A percentile compares a stretch with the other conserved stretches of the same genome.
Evolutionary conservation across 2,888 invertebrate species (phyloP).

Genomic region (Emmelina monodactyla): DNA sequence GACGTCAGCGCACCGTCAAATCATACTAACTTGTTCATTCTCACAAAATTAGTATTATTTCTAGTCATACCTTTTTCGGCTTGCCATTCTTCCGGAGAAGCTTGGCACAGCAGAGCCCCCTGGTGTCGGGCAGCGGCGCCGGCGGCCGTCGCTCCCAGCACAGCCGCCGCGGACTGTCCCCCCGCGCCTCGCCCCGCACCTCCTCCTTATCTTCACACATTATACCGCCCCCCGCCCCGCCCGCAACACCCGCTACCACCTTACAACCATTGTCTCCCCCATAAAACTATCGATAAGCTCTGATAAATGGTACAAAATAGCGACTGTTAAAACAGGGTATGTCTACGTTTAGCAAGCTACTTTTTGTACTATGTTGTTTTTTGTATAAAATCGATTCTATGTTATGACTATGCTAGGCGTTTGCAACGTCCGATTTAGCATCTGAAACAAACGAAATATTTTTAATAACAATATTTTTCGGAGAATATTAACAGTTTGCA

Average conservation of each 20-base stretch:
- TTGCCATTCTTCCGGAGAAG: slow-evolving; percentile 82
- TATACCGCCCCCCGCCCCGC: too few species aligned
- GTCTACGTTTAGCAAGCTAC: slow-evolving; percentile 35
- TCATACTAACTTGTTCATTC: too few species aligned
- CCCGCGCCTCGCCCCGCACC: slow-evolving; percentile 41
- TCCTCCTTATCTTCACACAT: slow-evolving; percentile 63
- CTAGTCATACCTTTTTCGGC: slow-evolving; percentile 74
- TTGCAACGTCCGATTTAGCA: slow-evolving; percentile 58
- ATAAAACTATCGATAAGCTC: slow-evolving; percentile 46
- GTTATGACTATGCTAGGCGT: slow-evolving; percentile 32
- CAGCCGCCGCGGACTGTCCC: slow-evolving; percentile 41
- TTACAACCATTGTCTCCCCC: slow-evolving; percentile 55
- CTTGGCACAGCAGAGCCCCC: slow-evolving; percentile 84
- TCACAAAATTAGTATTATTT: too few species aligned
- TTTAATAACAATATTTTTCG: neutral
- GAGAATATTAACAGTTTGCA: slow-evolving; percentile 16
- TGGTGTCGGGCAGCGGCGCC: slow-evolving; percentile 71
- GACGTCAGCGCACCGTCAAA: too few species aligned
- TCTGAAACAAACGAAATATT: slow-evolving; percentile 49
- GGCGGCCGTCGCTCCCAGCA: slow-evolving; percentile 52
- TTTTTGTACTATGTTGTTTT: slow-evolving; percentile 45
- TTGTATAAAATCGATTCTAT: slow-evolving; percentile 24
- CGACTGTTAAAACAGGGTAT: slow-evolving; percentile 16
- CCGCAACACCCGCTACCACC: slow-evolving; percentile 34
- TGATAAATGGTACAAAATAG: slow-evolving; percentile 44